Conservation (phyloP, 2,797 vertebrate genomes). For the Danio choprae region DNA sequence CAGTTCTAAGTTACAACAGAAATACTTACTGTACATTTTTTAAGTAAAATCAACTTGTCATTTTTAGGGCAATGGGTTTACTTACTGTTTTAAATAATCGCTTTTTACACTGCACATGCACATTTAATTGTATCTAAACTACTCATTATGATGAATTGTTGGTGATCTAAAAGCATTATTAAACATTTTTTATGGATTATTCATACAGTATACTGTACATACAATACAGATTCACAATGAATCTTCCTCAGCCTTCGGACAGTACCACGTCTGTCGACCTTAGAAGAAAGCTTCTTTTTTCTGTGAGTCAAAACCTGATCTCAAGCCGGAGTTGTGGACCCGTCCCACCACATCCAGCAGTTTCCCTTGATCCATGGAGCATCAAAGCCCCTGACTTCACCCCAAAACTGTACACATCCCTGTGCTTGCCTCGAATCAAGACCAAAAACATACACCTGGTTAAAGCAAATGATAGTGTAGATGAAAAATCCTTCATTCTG, state of each 20-base stretch:
- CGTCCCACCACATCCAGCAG: constrained; percentile 11
- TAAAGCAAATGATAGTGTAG: constrained; percentile 23
- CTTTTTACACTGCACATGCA: too few species aligned
- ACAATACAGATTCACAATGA: constrained; percentile 50
- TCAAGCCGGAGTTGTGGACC: constrained; percentile 56
- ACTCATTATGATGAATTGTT: not conserved
- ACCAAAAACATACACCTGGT: constrained; percentile 5
- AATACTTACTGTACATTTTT: too few species aligned
- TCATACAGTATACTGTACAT: not conserved
- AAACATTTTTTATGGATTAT: not conserved
- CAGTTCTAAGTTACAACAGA: too few species aligned
- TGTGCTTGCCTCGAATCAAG: constrained; percentile 60
- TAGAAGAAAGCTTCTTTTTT: constrained; percentile 67
- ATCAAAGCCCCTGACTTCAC: constrained; percentile 76
- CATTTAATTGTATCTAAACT: not conserved
- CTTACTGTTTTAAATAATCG: too few species aligned
- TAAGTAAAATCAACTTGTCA: too few species aligned
- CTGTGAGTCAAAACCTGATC: constrained; percentile 60
- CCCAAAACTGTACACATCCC: constrained; percentile 63
- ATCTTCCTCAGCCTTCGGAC: constrained; percentile 21
- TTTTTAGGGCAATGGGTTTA: too few species aligned
- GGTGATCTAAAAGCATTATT: not conserved
- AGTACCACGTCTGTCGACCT: constrained; percentile 60
- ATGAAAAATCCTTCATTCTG: constrained; percentile 11
- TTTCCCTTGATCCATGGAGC: constrained; percentile 55